phyloP scores from a whole-genome alignment of 2,888 invertebrate species.

The Luffia ferchaultella region DNA sequence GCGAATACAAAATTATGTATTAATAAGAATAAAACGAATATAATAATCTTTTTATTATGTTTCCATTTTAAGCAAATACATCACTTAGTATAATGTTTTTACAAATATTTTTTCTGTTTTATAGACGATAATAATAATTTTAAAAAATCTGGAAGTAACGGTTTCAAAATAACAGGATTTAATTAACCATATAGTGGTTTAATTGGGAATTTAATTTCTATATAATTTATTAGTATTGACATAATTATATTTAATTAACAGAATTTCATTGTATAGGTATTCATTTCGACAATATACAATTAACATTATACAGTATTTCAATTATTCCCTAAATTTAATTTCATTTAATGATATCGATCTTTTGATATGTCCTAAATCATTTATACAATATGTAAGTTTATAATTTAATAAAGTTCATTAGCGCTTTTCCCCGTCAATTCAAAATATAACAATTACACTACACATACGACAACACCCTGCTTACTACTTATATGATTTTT shows the following conservation, averaged over 20 bases:
- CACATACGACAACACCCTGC: neutral
- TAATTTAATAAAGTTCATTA: constrained; percentile 44
- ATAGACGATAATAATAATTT: neutral
- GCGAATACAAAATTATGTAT: neutral
- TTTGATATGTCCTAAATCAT: neutral
- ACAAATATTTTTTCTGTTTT: neutral
- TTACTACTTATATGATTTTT: neutral
- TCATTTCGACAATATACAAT: neutral
- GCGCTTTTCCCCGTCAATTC: constrained; percentile 58
- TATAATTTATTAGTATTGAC: neutral
- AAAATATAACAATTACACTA: neutral
- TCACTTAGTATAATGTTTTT: no score
- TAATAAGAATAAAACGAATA: neutral
- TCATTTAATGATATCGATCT: no score
- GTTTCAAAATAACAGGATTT: neutral
- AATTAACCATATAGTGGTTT: neutral
- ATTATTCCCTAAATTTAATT: neutral
- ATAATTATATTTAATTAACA: neutral
- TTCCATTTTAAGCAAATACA: neutral
- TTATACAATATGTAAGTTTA: neutral
- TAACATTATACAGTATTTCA: neutral
- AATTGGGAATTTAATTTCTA: neutral
- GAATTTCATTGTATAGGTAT: neutral
- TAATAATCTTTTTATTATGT: neutral
- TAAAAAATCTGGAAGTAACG: neutral